Evolutionary conservation across 2,113 vertebrate genomes (phyloP).

Genomic region (Calyptommatus sinebrachiatus): DNA sequence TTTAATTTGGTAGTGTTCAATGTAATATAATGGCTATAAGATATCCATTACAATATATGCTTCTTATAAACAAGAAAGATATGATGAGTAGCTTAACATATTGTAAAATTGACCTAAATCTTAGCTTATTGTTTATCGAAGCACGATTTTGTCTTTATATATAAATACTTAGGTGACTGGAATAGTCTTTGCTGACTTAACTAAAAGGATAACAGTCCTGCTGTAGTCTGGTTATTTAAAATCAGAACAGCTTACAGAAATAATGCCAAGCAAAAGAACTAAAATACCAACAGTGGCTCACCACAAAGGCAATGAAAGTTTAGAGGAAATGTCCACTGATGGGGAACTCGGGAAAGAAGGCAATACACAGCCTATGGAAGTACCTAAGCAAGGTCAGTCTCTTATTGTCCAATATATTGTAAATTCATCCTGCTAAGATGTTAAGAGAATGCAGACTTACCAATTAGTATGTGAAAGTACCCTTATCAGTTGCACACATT

Average conservation of each 20-base stretch:
- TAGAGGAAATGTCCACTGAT: slow-evolving; percentile 74
- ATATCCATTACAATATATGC: not conserved
- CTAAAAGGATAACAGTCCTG: slow-evolving; percentile 47
- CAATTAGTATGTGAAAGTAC: slow-evolving; percentile 19
- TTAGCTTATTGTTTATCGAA: slow-evolving; percentile 20
- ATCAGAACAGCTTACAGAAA: slow-evolving; percentile 54
- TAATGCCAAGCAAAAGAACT: slow-evolving; percentile 79
- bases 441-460: not conserved
- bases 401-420: not conserved
- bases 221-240: slow-evolving; percentile 50
- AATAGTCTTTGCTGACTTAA: slow-evolving; percentile 58
- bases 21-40: not conserved
- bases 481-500: slow-evolving; percentile 6
- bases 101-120: not conserved
- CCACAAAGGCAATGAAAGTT: slow-evolving; percentile 60
- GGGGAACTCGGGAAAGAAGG: slow-evolving; percentile 66
- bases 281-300: slow-evolving; percentile 78
- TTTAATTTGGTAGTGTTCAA: not conserved
- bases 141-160: slow-evolving; percentile 28
- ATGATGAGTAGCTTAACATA: not conserved
- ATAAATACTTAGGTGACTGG: slow-evolving; percentile 31
- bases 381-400: slow-evolving; percentile 54
- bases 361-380: not conserved
- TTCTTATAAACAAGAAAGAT: not conserved
- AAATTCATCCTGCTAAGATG: not conserved